These are phyloP conservation scores for Agriopis aurantiaria DNA, from an alignment of 2,888 invertebrate species.

Conservation along the genomic window DNA sequence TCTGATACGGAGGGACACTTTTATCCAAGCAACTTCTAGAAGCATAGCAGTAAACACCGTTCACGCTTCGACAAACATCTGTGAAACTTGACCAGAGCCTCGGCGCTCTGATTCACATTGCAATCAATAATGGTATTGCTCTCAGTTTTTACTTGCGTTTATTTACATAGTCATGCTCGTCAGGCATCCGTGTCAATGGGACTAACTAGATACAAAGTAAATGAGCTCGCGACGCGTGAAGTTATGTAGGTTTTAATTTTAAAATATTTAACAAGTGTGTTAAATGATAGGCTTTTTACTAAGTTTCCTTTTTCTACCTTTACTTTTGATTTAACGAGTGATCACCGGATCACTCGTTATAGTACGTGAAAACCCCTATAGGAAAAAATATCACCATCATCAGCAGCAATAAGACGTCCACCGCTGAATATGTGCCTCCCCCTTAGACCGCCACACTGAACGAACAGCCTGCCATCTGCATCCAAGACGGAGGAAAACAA, in stretches of 20 bases:
- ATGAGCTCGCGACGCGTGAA: slow-evolving; percentile 28
- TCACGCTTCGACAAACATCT: slow-evolving; percentile 46
- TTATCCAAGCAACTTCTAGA: too few species aligned
- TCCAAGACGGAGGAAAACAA: too few species aligned
- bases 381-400: too few species aligned
- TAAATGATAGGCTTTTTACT: neutral
- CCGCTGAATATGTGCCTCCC: too few species aligned
- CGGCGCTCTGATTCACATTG: slow-evolving; percentile 57
- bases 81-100: slow-evolving; percentile 43
- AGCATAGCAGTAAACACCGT: neutral
- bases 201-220: slow-evolving; percentile 35
- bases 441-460: too few species aligned
- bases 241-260: slow-evolving; percentile 1
- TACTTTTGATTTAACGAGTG: neutral
- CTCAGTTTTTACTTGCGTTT: slow-evolving; percentile 39
- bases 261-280: neutral
- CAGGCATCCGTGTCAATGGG: slow-evolving; percentile 46
- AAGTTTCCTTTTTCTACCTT: neutral
- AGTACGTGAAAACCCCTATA: too few species aligned
- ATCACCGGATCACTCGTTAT: too few species aligned
- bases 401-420: too few species aligned
- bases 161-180: slow-evolving; percentile 46
- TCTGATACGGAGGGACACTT: too few species aligned
- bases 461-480: too few species aligned
- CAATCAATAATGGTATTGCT: slow-evolving; percentile 48